Evolutionary conservation across 2,888 invertebrate species (phyloP).

Genomic region (Eucriotettix oculatus): DNA sequence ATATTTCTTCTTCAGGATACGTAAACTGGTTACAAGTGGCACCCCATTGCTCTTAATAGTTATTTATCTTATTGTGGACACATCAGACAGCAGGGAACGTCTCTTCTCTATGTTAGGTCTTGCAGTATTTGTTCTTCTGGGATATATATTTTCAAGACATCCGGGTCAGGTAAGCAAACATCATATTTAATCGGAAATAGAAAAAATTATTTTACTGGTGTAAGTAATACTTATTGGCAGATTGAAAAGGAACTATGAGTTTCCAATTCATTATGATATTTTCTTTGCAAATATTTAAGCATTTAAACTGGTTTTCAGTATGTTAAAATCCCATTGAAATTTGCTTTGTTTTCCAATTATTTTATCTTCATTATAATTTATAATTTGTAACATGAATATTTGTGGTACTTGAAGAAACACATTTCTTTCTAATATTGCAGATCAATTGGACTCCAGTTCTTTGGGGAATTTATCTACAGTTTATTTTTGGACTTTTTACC

Average conservation of each 20-base stretch:
- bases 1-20: background rate
- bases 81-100: conserved; percentile 35
- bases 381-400: too few relatives aligned
- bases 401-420: too few relatives aligned
- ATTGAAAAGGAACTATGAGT: too few relatives aligned
- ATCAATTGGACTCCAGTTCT: conserved; percentile 66
- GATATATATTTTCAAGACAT: conserved; percentile 45
- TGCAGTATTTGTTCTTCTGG: conserved; percentile 38
- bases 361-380: too few relatives aligned
- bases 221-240: too few relatives aligned
- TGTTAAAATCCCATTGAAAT: too few relatives aligned
- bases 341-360: too few relatives aligned
- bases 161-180: conserved; percentile 28
- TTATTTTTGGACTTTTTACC: conserved; percentile 66
- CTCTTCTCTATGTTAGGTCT: conserved; percentile 55
- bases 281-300: too few relatives aligned
- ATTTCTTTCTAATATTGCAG: conserved; percentile 22
- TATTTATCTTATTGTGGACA: conserved; percentile 47
- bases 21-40: conserved; percentile 26
- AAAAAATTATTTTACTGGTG: background rate
- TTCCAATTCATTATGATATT: too few relatives aligned
- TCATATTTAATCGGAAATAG: background rate
- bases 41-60: conserved; percentile 32
- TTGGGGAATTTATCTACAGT: conserved; percentile 68
- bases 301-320: too few relatives aligned